These are phyloP conservation scores for Channallabes apus DNA, from an alignment of 2,797 vertebrate genomes.

Conservation along the genomic window DNA sequence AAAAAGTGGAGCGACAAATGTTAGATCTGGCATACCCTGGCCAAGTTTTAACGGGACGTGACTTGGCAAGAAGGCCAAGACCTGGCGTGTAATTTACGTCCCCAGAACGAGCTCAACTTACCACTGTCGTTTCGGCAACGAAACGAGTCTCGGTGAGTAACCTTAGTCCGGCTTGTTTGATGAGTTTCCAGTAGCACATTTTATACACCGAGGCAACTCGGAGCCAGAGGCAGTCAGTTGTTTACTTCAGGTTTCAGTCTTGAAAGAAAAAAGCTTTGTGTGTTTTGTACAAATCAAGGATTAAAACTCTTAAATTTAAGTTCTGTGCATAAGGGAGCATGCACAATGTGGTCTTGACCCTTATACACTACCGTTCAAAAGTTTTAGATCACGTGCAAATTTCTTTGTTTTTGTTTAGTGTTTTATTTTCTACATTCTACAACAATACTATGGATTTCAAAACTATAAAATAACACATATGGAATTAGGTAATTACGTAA, in stretches of 20 bases:
- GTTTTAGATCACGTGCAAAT: no score
- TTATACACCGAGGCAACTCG: neutral
- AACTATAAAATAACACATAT: no score
- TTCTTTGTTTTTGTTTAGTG: no score
- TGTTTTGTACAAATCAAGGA: neutral
- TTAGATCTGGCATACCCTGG: no score
- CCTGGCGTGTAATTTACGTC: constrained; percentile 10
- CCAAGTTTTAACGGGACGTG: neutral
- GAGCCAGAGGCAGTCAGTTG: neutral
- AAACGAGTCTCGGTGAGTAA: neutral
- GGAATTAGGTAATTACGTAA: no score
- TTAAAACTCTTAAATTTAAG: neutral
- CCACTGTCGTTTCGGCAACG: no score
- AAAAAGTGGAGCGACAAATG: neutral
- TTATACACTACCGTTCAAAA: no score
- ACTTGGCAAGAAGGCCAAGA: constrained; percentile 14
- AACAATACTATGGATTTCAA: no score
- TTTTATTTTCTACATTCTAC: no score
- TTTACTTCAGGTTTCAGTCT: neutral
- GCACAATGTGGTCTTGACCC: neutral
- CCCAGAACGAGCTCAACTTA: neutral
- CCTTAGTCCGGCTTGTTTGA: neutral
- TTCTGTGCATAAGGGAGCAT: neutral
- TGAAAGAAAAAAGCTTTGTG: neutral
- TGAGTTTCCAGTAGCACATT: neutral